Base-by-base conservation (phyloP, 1,140 invertebrate genomes). In the Heliconius himera region DNA sequence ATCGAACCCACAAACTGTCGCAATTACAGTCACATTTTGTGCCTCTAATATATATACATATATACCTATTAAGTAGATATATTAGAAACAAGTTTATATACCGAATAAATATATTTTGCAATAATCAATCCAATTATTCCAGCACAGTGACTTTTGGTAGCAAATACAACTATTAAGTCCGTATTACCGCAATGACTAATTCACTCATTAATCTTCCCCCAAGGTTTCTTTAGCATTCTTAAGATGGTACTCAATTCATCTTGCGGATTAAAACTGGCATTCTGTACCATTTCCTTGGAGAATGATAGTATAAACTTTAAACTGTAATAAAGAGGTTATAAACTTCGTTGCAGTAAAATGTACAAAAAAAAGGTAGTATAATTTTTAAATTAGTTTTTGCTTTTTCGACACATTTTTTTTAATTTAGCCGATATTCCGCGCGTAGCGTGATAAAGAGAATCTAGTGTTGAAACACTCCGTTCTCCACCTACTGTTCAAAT, bases 231-330 rank as follows among this genome's bases (percentile, higher is more conserved):
- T 29, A 29, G 60, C 60, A 66, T 66, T 66, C 60, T 66, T 66
- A 66, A 66, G 60, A 66, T 66, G 60, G 60, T 66, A 66, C 22
- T 66, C 60, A 66, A 66, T 66, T 66, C 26, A 66, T 66, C 60
- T 66, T 66, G 60, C 8, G 60, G 60, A 66, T 66, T 66, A 66
- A 66, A 66, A 66, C 60, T 66, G 60, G 60, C 60, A 66, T 66
- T 66, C 60, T 26, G 22, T 13, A 29, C 60, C 60, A 66, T 66
- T 66, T 66, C 60, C 60, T 29, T 66, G 22, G 22, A 66, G 60
- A 66, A 66, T 66, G 60, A 66, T 66, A 66, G 60, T 66, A 66
- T 26, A 13, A 66, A 66, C 60, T 66, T 66, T 66, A 66, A 66
- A 66, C 22, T 66, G 22, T 66, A 66, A 66, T 66, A 29, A 66